phyloP scores from a whole-genome alignment of 2,797 vertebrate species.

The Mus spretus region DNA sequence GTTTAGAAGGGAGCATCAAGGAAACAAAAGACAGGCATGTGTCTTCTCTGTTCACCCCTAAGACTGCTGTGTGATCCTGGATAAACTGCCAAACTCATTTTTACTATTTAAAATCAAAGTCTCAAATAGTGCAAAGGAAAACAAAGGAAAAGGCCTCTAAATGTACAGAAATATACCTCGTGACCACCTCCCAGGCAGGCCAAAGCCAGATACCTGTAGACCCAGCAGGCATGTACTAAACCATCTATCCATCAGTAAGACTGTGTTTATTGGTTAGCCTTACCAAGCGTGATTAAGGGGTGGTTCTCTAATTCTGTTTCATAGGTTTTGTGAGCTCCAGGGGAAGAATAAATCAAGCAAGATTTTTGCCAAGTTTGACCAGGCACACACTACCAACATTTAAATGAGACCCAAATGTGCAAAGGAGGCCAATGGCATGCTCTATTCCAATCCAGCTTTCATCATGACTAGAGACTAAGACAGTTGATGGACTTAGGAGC shows the following conservation, averaged over 20 bases:
- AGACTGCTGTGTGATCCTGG: not conserved
- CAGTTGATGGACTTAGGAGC: not conserved
- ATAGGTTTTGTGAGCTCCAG: slow-evolving; percentile 52
- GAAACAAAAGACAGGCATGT: not conserved
- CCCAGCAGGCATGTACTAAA: slow-evolving; percentile 25
- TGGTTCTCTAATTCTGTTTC: slow-evolving; percentile 66
- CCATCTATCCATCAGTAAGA: slow-evolving; percentile 31
- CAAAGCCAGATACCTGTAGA: not conserved
- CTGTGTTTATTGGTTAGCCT: slow-evolving; percentile 58
- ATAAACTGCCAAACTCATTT: not conserved
- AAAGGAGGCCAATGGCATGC: slow-evolving; percentile 37
- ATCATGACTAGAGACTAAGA: not conserved
- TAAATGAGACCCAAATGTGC: slow-evolving; percentile 49
- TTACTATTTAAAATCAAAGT: not conserved
- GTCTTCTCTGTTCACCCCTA: not conserved
- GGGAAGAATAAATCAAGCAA: slow-evolving; percentile 60
- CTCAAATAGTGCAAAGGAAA: not conserved
- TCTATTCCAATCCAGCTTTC: not conserved
- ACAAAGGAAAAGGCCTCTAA: not conserved
- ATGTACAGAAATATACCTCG: not conserved
- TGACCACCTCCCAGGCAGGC: not conserved
- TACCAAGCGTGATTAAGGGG: slow-evolving; percentile 35
- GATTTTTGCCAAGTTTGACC: slow-evolving; percentile 49
- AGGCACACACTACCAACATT: not conserved
- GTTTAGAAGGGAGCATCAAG: not conserved